These are phyloP conservation scores for Martes martes DNA, from an alignment of 2,113 vertebrate genomes.

Conservation along the genomic window DNA sequence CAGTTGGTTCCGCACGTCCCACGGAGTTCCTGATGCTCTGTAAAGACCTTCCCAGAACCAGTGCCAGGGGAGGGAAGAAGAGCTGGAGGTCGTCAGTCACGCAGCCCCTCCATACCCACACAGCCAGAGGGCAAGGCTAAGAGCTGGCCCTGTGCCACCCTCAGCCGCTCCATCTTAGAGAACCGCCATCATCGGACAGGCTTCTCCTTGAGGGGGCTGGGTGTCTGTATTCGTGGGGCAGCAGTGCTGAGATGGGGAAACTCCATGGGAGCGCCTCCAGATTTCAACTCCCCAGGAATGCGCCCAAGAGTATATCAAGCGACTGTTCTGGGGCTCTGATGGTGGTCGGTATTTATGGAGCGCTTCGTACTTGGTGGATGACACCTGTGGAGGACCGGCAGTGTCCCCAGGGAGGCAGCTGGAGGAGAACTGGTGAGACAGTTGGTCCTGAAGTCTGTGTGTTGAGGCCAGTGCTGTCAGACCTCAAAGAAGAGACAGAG, in stretches of 20 bases:
- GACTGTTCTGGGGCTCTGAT: not conserved
- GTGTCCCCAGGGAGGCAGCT: not conserved
- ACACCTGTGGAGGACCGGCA: not conserved
- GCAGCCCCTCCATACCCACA: accelerated
- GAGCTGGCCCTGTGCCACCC: not conserved
- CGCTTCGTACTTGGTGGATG: too few species aligned
- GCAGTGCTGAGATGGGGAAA: not conserved
- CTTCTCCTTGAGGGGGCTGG: not conserved
- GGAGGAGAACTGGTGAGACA: not conserved
- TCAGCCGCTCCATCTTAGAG: too few species aligned
- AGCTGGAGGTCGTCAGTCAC: not conserved
- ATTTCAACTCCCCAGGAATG: not conserved
- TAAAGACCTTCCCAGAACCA: not conserved
- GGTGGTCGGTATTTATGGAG: not conserved
- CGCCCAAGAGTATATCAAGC: accelerated
- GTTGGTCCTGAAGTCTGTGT: not conserved
- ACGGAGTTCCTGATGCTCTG: not conserved
- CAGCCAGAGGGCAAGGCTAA: accelerated
- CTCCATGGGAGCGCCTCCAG: not conserved
- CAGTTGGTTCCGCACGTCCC: not conserved
- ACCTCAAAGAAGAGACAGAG: not conserved
- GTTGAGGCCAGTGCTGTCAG: not conserved
- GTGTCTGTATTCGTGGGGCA: too few species aligned
- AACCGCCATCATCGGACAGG: accelerated
- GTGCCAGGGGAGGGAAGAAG: not conserved